Conservation (phyloP, 2,113 vertebrate genomes). For the Brienomyrus longianalis region DNA sequence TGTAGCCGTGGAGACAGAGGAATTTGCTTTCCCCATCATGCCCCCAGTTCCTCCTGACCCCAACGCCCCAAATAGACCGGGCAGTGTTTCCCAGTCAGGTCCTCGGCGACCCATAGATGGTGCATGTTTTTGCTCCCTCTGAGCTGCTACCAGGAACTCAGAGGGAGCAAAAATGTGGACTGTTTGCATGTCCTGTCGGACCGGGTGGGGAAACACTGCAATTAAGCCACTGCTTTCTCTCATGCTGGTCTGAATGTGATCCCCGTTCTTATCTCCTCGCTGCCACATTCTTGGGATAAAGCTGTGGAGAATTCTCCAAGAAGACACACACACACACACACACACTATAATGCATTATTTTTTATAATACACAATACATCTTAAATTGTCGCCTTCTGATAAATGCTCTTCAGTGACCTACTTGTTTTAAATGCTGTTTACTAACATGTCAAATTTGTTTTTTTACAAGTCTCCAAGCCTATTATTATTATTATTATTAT, state of each 20-base stretch:
- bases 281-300: neutral
- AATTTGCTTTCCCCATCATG: neutral
- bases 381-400: conserved; percentile 20
- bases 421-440: conserved; percentile 26
- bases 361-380: conserved; percentile 30
- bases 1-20: conserved; percentile 53
- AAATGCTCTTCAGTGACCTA: conserved; percentile 24
- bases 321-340: neutral
- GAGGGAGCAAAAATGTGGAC: neutral
- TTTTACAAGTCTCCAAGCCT: conserved; percentile 27
- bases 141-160: neutral
- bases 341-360: conserved; percentile 39
- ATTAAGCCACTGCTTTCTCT: neutral
- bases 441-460: conserved; percentile 32
- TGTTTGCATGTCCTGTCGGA: neutral
- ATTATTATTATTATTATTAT: conserved; percentile 5
- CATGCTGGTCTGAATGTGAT: neutral
- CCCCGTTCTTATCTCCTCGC: neutral
- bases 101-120: neutral
- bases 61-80: neutral
- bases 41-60: neutral
- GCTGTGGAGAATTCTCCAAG: conserved; percentile 13
- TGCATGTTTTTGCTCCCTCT: neutral
- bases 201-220: neutral
- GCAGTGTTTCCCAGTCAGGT: neutral